Base-by-base conservation (phyloP, 2,797 vertebrate species). In the Distichodus sexfasciatus region DNA sequence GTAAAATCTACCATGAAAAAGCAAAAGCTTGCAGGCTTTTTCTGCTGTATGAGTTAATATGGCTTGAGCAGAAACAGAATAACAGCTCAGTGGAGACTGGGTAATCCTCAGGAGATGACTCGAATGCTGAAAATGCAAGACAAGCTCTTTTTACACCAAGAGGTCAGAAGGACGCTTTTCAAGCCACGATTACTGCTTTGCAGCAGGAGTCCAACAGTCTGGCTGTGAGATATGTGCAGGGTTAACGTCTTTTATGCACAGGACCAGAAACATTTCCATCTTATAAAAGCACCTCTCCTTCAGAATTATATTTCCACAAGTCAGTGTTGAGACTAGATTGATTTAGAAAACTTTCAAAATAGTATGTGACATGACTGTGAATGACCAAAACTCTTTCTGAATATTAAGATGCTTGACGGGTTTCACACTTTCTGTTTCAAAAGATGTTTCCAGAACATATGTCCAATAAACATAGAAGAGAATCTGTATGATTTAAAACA, bases 91-190 rank as follows among this genome's bases (percentile, higher is more conserved):
- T 51, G 50, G 17, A 62, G 60, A 69, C 14, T 5, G 54, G 6
- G 51, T 23, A 43, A 26, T 35, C 36, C 46, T 62, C 68, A 53
- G 38, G 53, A 55, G 61, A 61, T 33, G 51, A 48, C 43, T 54
- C 44, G 40, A 54, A 33, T 46, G 21, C 43, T 46, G 17, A 35
- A 70, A 70, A 43, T 63, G 59, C 59, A 71, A 63, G 40, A 38
- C 48, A 46, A 36, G 68, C 59, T 36, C 29, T 53, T 69, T 69
- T 54, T 53, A 70, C 48, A 46, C n/a, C 47, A 36, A 62, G 36
- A 62, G 58, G 67, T 70, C 60, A 70, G 31, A 62, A 4, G 31
- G 47, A 31, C 41, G 38, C 38, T 24, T 26, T 54, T 70, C 67
- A 62, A 24, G 57, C 24, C 38, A 59, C 35, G 28, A 40, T 59